phyloP scores from a whole-genome alignment of 2,113 vertebrate species.

The Sander lucioperca region DNA sequence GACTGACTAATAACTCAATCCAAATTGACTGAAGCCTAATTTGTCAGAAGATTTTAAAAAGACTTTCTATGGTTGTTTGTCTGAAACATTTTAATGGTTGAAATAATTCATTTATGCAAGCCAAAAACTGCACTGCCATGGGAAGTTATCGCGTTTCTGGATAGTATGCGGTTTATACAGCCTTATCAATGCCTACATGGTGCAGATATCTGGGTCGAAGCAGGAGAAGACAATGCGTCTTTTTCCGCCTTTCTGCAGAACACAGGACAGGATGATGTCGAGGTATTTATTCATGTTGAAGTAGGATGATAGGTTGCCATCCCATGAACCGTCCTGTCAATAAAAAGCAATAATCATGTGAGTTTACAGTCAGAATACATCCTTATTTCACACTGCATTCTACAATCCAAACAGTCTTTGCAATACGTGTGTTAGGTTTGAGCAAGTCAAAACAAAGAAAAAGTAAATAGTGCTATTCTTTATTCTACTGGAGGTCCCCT shows the following conservation, averaged over 20 bases:
- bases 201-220: slow-evolving; percentile 96
- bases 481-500: neutral
- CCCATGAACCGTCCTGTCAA: slow-evolving; percentile 93
- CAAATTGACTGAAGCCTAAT: neutral
- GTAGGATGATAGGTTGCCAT: slow-evolving; percentile 93
- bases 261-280: slow-evolving; percentile 93
- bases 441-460: neutral
- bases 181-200: slow-evolving; percentile 89
- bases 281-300: slow-evolving; percentile 97
- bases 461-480: too few relatives aligned
- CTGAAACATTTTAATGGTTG: neutral
- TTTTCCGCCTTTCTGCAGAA: slow-evolving; percentile 89
- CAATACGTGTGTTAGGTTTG: neutral
- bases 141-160: neutral
- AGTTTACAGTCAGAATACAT: neutral
- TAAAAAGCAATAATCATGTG: neutral
- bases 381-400: neutral
- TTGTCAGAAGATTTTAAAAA: neutral
- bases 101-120: neutral
- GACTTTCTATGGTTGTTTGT: neutral
- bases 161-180: neutral
- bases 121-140: neutral
- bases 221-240: slow-evolving; percentile 96
- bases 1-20: neutral
- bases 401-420: neutral